Percentiles rank a stretch among this genome's conserved stretches.
phyloP scores from a whole-genome alignment of 2,113 vertebrate species.

The Phoxinus phoxinus region DNA sequence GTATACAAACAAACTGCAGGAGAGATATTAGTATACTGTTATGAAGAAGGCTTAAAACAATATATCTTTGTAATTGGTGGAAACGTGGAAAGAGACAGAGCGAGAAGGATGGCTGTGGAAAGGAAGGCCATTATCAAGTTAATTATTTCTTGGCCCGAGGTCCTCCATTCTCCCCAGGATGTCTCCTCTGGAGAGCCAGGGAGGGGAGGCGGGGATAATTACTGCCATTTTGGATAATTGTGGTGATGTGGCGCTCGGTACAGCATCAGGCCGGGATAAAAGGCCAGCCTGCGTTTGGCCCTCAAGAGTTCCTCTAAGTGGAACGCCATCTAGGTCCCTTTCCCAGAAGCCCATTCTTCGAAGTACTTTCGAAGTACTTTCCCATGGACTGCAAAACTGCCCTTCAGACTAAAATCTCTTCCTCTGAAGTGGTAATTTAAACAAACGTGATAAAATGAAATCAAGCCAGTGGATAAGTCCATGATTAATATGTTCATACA shows the following conservation, averaged over 20 bases:
- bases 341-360: not conserved
- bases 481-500: conserved; percentile 38
- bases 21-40: conserved; percentile 40
- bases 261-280: conserved; percentile 55
- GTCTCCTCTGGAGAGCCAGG: conserved; percentile 48
- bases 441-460: conserved; percentile 30
- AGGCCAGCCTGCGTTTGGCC: conserved; percentile 35
- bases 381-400: conserved; percentile 1
- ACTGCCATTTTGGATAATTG: conserved; percentile 63
- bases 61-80: conserved; percentile 52
- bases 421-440: not conserved
- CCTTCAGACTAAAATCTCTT: conserved; percentile 8
- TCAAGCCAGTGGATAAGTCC: conserved; percentile 27
- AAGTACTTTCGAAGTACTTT: conserved; percentile 26
- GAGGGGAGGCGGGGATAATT: conserved; percentile 54
- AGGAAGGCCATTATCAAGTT: conserved; percentile 71
- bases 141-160: conserved; percentile 72
- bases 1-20: conserved; percentile 43
- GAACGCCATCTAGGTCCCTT: conserved; percentile 16
- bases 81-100: conserved; percentile 52
- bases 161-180: conserved; percentile 63
- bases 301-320: conserved; percentile 10
- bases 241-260: conserved; percentile 55
- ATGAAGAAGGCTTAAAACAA: conserved; percentile 42
- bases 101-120: conserved; percentile 55